These are phyloP conservation scores for Luffia ferchaultella DNA, from an alignment of 2,888 invertebrate genomes.

Conservation along the genomic window DNA sequence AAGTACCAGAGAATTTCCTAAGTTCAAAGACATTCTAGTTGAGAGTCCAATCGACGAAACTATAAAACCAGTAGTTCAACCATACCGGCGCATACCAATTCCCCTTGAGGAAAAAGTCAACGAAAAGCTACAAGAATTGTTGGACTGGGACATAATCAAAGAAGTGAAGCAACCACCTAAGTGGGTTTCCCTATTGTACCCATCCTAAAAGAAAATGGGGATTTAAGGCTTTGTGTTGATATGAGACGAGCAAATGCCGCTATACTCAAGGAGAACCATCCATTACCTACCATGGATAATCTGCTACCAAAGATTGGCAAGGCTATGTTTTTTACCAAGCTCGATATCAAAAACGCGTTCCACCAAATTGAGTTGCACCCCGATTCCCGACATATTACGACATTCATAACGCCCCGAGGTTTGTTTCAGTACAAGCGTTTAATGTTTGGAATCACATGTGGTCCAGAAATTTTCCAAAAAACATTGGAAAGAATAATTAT, in stretches of 20 bases:
- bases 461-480: conserved; percentile 40
- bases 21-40: conserved; percentile 21
- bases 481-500: conserved; percentile 25
- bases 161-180: conserved; percentile 18
- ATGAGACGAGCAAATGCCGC: conserved; percentile 17
- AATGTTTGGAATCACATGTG: conserved; percentile 34
- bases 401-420: conserved; percentile 28
- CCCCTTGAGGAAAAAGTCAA: too few relatives aligned
- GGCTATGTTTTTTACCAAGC: conserved; percentile 20
- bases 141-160: conserved; percentile 22
- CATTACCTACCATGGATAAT: conserved; percentile 11
- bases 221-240: conserved; percentile 11
- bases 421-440: conserved; percentile 31
- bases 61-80: conserved; percentile 23
- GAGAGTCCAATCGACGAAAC: conserved; percentile 19
- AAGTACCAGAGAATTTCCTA: conserved; percentile 6
- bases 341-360: conserved; percentile 28
- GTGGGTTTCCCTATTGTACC: conserved; percentile 23
- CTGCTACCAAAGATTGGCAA: conserved; percentile 12
- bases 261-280: conserved; percentile 17
- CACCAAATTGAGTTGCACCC: conserved; percentile 28
- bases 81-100: conserved; percentile 23
- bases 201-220: conserved; percentile 18
- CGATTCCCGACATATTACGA: conserved; percentile 26
- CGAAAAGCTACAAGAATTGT: too few relatives aligned